Evolutionary conservation across 2,888 invertebrate genomes (phyloP), one percentile per base, ranked within the genome.

Genomic region (Ochlodes sylvanus): DNA sequence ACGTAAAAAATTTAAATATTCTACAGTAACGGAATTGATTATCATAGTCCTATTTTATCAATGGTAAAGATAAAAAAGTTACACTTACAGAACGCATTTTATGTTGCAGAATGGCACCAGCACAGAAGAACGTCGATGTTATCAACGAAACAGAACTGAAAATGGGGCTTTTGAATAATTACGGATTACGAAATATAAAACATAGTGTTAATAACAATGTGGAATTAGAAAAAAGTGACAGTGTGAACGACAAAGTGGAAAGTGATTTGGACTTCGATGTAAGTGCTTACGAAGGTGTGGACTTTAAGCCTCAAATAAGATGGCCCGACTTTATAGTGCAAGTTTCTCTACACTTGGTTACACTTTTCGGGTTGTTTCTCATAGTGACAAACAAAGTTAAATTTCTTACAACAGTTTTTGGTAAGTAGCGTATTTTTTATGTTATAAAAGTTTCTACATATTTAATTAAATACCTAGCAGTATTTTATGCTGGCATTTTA

Each of bases 321-420:
- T 97, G 97, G 97, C 96, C 95, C 0, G 97, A 97, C 83, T 87
- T 97, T 1, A 80, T 88, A 15, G 97, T 94, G 19, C 97, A 97
- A 89, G 75, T 95, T 70, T 95, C 95, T 75, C 91, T 97, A 78
- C 97, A 97, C 86, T 82, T 82, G 69, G 96, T 96, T 41, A 94
- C 95, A 72, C 74, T 96, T 47, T 97, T 96, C 80, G 97, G 97
- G 72, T 72, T 96, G 50, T 96, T 94, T 86, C 93, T 96, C 79
- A 92, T 96, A 65, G 79, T 96, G 72, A 94, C 94, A 34, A 83
- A 85, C 71, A 83, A 86, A 82, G 86, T 89, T 68, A 96, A 94
- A 81, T 81, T 96, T 72, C 92, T 94, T 75, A 97, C 97, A 67
- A 86, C 92, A 72, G 77, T 97, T 70, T 97, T 96, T 94, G 96